These are phyloP conservation scores for Dasypolia templi DNA, from an alignment of 2,888 invertebrate genomes.

Conservation along the genomic window DNA sequence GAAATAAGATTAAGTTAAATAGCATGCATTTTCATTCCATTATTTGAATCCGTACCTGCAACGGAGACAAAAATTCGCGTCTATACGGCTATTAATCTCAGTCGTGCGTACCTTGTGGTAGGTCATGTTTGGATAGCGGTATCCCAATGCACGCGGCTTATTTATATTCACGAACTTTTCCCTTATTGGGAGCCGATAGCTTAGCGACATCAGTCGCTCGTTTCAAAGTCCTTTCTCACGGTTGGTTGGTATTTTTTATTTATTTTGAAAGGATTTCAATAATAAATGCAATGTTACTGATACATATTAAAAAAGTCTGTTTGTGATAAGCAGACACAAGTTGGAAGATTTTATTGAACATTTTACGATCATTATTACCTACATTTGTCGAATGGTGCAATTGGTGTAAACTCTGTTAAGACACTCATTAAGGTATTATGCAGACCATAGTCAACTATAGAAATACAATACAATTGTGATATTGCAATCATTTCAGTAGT, in stretches of 20 bases:
- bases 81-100: constrained; percentile 56
- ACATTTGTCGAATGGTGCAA: too few relatives aligned
- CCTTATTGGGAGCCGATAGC: constrained; percentile 51
- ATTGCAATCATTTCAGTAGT: too few relatives aligned
- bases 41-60: constrained; percentile 20
- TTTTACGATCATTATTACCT: too few relatives aligned
- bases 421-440: background rate
- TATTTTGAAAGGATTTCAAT: background rate
- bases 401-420: background rate
- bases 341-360: background rate
- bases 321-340: too few relatives aligned
- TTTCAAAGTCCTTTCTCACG: constrained; percentile 38
- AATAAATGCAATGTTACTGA: too few relatives aligned
- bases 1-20: background rate
- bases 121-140: constrained; percentile 69
- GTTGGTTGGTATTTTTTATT: background rate
- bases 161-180: constrained; percentile 62
- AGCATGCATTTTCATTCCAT: background rate
- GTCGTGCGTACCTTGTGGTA: constrained; percentile 69
- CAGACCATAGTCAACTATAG: too few relatives aligned
- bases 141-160: constrained; percentile 48
- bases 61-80: constrained; percentile 54
- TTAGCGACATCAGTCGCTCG: constrained; percentile 15
- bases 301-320: too few relatives aligned
- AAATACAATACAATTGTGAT: background rate